Evolutionary conservation across 2,888 invertebrate genomes (phyloP), one percentile per base, ranked within the genome.

Genomic region (Oligia strigilis): DNA sequence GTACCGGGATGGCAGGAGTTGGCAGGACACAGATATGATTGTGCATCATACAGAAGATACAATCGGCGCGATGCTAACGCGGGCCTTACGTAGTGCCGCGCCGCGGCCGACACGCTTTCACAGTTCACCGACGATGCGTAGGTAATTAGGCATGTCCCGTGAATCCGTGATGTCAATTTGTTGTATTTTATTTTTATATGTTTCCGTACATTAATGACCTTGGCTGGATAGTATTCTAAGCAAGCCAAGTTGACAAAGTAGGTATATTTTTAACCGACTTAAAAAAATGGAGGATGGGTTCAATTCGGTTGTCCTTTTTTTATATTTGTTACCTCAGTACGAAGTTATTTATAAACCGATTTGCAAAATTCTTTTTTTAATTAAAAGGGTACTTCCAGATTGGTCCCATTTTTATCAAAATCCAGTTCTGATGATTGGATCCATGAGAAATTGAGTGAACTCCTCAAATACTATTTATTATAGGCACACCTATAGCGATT

Each of bases 1-100:
- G 67, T 83, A 82, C 83, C 55, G 6, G 79, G 83, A 55, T 70
- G 46, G 64, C 81, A 84, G 85, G 67, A 85, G 83, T 55, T 70
- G 74, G 72, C 81, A 84, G 81, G 81, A 65, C 64, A 72, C 74
- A 77, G 74, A 83, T 80, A n/a, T n/a, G n/a, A n/a, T n/a, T n/a
- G 75, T 84, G 72, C 60, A 83, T 66, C 71, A 72, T 58, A 71
- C 72, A 75, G 82, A 87, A 75, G 82, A 87, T 86, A 87, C 82
- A 81, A 86, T 86, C 82, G 78, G 81, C 77, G 77, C 40, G 77
- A 78, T 78, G 76, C 82, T 87, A 86, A 87, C 82, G 83, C 83
- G 85, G 78, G 81, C 29, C 29, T 29, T 29, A 29, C 29, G 29
- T 29, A 29, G 29, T 29, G 29, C 29, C 29, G 83, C 72, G 81